A percentile compares a stretch with the other conserved stretches of the same genome.
phyloP scores from a whole-genome alignment of 30 jellyfish, hydroid and myxozoan species.

The Mastigias papua region DNA sequence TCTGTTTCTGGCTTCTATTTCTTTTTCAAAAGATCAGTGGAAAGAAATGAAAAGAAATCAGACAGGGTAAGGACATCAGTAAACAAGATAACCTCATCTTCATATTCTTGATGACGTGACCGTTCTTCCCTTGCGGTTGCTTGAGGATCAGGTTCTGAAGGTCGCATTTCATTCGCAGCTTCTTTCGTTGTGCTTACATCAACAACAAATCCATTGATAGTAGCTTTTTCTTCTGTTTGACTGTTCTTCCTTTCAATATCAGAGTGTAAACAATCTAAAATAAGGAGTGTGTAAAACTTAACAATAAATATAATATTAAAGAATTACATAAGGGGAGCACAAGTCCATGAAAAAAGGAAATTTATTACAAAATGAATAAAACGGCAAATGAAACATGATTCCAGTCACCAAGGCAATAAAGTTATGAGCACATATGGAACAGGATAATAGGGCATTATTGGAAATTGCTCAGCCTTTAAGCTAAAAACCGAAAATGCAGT shows the following conservation, averaged over 20 bases:
- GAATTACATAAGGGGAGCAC: no score
- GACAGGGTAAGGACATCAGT: neutral
- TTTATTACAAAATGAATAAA: neutral
- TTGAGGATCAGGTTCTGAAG: conserved; percentile 2
- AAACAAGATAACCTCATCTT: conserved; percentile 31
- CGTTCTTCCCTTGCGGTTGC: neutral
- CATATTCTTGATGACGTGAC: conserved; percentile 26
- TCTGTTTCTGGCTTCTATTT: neutral
- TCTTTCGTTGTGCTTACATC: neutral
- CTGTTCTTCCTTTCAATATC: conserved; percentile 3
- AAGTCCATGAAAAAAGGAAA: no score
- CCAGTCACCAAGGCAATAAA: no score
- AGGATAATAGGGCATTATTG: no score
- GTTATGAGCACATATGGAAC: no score
- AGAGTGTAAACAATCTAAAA: conserved; percentile 36
- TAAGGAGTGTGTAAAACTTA: neutral
- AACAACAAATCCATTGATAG: neutral
- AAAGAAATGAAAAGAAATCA: neutral
- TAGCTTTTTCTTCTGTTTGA: neutral
- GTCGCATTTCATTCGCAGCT: neutral
- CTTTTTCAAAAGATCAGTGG: neutral
- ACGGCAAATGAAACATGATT: no score
- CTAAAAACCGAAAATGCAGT: no score
- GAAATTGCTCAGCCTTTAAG: no score
- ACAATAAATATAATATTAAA: no score